A percentile compares a stretch with the other conserved stretches of the same genome.
These are phyloP conservation scores for Aurelia sp. DNA, from an alignment of 30 jellyfish, hydroid and myxozoan genomes.

Conservation along the genomic window DNA sequence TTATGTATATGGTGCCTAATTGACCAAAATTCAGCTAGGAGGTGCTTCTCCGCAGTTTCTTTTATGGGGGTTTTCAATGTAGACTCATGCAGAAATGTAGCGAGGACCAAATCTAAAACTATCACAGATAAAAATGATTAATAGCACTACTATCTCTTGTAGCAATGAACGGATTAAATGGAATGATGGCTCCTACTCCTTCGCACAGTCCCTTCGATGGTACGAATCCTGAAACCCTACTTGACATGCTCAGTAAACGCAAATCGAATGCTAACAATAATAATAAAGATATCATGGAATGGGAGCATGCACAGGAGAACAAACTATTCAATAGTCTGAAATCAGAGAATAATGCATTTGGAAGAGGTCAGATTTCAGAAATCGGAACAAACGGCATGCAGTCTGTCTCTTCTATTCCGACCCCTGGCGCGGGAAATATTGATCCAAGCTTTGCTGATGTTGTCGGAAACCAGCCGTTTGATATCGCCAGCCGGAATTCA, in stretches of 20 bases:
- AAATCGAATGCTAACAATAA: constrained; percentile 51
- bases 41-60: too few species aligned
- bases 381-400: constrained; percentile 80
- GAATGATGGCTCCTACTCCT: constrained; percentile 7
- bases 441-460: constrained; percentile 99
- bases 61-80: too few species aligned
- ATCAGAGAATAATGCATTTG: constrained; percentile 28
- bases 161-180: constrained; percentile 9
- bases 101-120: too few species aligned
- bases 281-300: constrained; percentile 41
- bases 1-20: too few species aligned
- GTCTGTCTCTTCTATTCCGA: constrained; percentile 47
- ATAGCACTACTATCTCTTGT: not conserved
- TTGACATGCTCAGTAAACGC: constrained; percentile 86
- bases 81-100: too few species aligned
- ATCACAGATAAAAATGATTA: too few species aligned
- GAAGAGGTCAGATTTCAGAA: constrained; percentile 28
- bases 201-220: constrained; percentile 57
- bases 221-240: constrained; percentile 93
- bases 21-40: too few species aligned
- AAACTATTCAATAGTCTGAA: constrained; percentile 21
- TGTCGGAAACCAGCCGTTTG: constrained; percentile 56
- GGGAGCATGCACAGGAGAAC: constrained; percentile 50
- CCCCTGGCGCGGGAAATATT: constrained; percentile 30
- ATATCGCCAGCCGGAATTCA: constrained; percentile 32